These are phyloP conservation scores for Cathartes aura DNA, from an alignment of 2,113 vertebrate genomes.

Conservation along the genomic window DNA sequence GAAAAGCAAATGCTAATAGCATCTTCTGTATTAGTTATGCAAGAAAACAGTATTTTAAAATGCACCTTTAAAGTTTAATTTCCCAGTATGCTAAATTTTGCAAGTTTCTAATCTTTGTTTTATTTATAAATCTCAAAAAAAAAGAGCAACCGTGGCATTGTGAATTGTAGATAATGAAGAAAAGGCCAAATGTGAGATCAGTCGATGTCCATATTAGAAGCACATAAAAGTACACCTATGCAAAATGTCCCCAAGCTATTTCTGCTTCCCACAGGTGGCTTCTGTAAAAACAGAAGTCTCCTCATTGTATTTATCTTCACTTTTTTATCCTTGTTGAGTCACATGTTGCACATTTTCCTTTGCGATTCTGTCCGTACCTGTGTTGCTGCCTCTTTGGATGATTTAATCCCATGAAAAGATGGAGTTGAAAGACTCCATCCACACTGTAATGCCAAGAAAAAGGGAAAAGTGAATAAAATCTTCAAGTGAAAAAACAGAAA, in stretches of 20 bases:
- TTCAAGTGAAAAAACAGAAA: neutral
- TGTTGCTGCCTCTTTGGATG: neutral
- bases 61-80: constrained; percentile 21
- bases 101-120: neutral
- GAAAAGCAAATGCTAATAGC: neutral
- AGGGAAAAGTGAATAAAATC: neutral
- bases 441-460: neutral
- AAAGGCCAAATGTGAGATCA: neutral
- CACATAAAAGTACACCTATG: neutral
- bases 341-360: neutral
- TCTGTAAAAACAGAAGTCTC: neutral
- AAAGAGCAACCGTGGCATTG: neutral
- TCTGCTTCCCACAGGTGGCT: neutral
- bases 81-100: neutral
- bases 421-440: neutral
- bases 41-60: neutral
- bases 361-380: neutral
- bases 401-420: neutral
- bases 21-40: neutral
- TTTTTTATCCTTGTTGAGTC: neutral
- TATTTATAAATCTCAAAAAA: constrained; percentile 12
- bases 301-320: neutral
- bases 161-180: neutral
- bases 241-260: neutral
- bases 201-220: neutral